phyloP scores from a whole-genome alignment of 1,140 invertebrate genomes.

The Diabrotica virgifera region DNA sequence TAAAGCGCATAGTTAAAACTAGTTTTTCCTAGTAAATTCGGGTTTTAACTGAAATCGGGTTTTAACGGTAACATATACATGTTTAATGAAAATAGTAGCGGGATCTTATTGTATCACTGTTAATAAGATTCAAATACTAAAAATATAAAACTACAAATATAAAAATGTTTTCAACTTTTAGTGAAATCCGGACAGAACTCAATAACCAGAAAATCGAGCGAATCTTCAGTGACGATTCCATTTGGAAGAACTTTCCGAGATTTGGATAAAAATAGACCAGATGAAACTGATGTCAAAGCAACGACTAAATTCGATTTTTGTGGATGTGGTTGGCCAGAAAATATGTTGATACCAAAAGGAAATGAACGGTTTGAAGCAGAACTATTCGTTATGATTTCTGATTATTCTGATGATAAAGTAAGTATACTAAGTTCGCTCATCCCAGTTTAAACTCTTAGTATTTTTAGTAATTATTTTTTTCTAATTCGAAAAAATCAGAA shows the following conservation, averaged over 20 bases:
- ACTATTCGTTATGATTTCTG: constrained; percentile 80
- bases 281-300: constrained; percentile 46
- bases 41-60: too few relatives aligned
- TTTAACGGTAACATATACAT: too few relatives aligned
- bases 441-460: constrained; percentile 30
- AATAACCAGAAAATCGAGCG: constrained; percentile 58
- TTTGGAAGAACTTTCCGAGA: constrained; percentile 69
- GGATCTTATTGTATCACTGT: too few relatives aligned
- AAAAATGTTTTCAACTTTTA: constrained; percentile 41
- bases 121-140: too few relatives aligned
- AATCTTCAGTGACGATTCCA: constrained; percentile 71
- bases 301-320: constrained; percentile 71
- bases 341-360: constrained; percentile 78
- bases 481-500: too few relatives aligned
- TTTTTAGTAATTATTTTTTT: too few relatives aligned
- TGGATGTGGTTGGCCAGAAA: constrained; percentile 84
- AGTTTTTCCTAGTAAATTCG: too few relatives aligned
- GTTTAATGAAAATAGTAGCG: too few relatives aligned
- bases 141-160: too few relatives aligned
- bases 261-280: constrained; percentile 53
- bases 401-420: constrained; percentile 68
- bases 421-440: constrained; percentile 52
- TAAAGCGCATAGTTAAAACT: too few relatives aligned
- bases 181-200: constrained; percentile 61
- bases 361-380: constrained; percentile 57